Conservation (phyloP, 1,140 invertebrate genomes). For the Theocolax elegans region DNA sequence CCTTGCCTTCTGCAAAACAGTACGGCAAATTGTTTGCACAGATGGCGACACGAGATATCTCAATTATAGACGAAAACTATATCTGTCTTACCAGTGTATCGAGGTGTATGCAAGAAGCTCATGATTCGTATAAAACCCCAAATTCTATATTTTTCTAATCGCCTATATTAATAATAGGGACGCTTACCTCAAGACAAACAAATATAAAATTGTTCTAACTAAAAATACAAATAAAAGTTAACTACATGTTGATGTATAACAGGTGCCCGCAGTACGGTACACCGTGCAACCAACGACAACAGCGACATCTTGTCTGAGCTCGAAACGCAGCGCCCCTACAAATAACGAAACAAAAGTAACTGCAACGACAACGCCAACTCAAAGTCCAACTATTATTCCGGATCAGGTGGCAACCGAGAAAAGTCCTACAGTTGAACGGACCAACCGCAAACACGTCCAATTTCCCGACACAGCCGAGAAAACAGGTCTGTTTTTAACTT, state of each 20-base stretch:
- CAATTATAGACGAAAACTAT: too few species aligned
- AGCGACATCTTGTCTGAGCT: slow-evolving; percentile 53
- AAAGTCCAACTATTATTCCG: slow-evolving; percentile 56
- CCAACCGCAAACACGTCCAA: slow-evolving; percentile 60
- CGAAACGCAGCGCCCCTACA: slow-evolving; percentile 52
- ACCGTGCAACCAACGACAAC: slow-evolving; percentile 56
- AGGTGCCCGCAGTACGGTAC: slow-evolving; percentile 57
- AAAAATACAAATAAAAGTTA: too few species aligned
- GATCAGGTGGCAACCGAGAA: slow-evolving; percentile 47
- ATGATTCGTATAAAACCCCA: too few species aligned
- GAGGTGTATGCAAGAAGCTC: too few species aligned
- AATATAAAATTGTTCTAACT: too few species aligned
- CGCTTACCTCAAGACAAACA: too few species aligned
- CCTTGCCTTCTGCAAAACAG: too few species aligned
- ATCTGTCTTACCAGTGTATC: too few species aligned
- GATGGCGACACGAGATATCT: too few species aligned
- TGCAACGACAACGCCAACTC: slow-evolving; percentile 52
- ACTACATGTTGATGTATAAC: slow-evolving; percentile 13
- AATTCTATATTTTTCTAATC: too few species aligned
- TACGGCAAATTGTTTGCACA: too few species aligned
- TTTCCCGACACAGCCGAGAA: slow-evolving; percentile 56
- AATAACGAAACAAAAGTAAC: slow-evolving; percentile 58
- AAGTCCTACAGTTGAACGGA: slow-evolving; percentile 46
- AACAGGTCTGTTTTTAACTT: slow-evolving; percentile 42
- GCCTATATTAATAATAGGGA: too few species aligned